Evolutionary conservation across 2,113 vertebrate species (phyloP).

Genomic region (Pterocles gutturalis): DNA sequence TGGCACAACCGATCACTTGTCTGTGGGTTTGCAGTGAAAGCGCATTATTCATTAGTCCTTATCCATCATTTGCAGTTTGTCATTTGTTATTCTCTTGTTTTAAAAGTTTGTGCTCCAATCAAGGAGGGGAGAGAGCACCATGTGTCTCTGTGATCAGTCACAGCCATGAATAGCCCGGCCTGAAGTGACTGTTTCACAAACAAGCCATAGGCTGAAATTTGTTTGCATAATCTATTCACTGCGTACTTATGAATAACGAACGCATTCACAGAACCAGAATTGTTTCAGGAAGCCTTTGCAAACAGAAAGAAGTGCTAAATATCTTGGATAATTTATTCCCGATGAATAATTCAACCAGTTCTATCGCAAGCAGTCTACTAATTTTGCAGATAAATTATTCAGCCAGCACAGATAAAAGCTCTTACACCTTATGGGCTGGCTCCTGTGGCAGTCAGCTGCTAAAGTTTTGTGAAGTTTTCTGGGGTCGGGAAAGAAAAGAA

Average conservation of each 20-base stretch:
- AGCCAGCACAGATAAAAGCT: constrained; percentile 31
- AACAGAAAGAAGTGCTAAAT: constrained; percentile 76
- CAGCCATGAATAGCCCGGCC: constrained; percentile 62
- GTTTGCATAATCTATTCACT: constrained; percentile 74
- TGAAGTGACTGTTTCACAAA: constrained; percentile 68
- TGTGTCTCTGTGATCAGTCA: constrained; percentile 69
- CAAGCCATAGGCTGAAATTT: constrained; percentile 71
- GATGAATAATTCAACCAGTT: constrained; percentile 74
- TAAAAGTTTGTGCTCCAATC: constrained; percentile 68
- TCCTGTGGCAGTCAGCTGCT: neutral
- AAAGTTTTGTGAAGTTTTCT: neutral
- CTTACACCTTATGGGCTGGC: constrained; percentile 1
- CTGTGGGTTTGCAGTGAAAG: constrained; percentile 56
- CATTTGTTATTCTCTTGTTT: constrained; percentile 72
- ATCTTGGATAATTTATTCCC: constrained; percentile 75
- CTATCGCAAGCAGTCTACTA: constrained; percentile 54
- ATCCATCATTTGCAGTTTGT: constrained; percentile 70
- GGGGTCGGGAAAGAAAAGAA: neutral
- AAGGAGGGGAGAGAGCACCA: constrained; percentile 63
- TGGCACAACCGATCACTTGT: constrained; percentile 50
- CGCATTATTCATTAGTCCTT: constrained; percentile 64
- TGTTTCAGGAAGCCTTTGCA: constrained; percentile 70
- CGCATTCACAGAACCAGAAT: constrained; percentile 68
- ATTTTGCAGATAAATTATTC: constrained; percentile 73
- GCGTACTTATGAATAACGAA: constrained; percentile 71